phyloP scores from a whole-genome alignment of 2,113 vertebrate species.

The Epinephelus fuscoguttatus region DNA sequence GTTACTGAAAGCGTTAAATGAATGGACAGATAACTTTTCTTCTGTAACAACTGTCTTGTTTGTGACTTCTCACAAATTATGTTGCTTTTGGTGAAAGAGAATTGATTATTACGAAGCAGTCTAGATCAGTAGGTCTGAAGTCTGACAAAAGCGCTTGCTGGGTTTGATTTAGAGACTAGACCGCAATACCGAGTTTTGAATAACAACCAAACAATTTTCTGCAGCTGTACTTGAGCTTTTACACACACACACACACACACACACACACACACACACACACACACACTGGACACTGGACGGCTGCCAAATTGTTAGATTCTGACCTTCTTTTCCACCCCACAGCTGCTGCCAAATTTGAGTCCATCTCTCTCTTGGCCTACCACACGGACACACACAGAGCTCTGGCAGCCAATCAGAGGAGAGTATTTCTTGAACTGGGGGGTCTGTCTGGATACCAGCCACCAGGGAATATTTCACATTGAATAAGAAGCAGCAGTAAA shows the following conservation, averaged over 20 bases:
- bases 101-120: conserved; percentile 39
- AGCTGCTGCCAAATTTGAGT: conserved; percentile 76
- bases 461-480: conserved; percentile 54
- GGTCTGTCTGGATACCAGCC: conserved; percentile 46
- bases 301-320: conserved; percentile 65
- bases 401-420: conserved; percentile 55
- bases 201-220: conserved; percentile 56
- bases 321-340: conserved; percentile 76
- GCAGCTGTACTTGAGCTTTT: conserved; percentile 41
- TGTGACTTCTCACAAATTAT: background rate
- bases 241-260: conserved; percentile 33
- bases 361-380: conserved; percentile 59
- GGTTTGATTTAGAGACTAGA: conserved; percentile 38
- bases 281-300: conserved; percentile 40
- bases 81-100: background rate
- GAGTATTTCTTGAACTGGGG: conserved; percentile 41
- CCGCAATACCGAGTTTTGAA: conserved; percentile 31
- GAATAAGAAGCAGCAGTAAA: conserved; percentile 49
- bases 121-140: conserved; percentile 44
- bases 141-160: conserved; percentile 19
- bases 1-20: background rate
- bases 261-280: conserved; percentile 37
- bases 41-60: background rate
- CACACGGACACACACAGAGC: conserved; percentile 41
- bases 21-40: background rate